Evolutionary conservation across 2,797 vertebrate species (phyloP).

Genomic region (Gallirallus australis): DNA sequence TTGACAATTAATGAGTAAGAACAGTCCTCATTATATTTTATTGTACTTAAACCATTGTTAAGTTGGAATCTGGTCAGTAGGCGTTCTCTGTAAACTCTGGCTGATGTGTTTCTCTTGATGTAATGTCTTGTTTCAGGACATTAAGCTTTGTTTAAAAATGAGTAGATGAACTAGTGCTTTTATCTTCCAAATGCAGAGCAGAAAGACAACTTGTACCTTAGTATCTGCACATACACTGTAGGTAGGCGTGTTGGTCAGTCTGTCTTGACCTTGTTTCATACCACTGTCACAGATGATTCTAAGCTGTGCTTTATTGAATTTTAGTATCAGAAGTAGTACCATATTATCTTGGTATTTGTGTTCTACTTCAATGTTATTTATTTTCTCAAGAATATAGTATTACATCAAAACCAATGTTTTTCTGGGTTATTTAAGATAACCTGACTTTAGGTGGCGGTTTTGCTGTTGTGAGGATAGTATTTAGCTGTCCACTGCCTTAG

Average conservation of each 20-base stretch:
- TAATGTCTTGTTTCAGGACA: not conserved
- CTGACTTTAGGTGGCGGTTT: not conserved
- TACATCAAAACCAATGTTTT: not conserved
- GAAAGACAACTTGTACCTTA: not conserved
- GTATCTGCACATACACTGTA: not conserved
- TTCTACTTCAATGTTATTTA: not conserved
- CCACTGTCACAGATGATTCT: not conserved
- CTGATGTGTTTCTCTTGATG: slow-evolving; percentile 26
- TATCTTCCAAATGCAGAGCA: not conserved
- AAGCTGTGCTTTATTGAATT: not conserved
- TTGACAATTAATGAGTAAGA: slow-evolving; percentile 76
- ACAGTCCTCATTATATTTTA: slow-evolving; percentile 77
- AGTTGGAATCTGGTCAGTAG: slow-evolving; percentile 63
- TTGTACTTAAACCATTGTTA: slow-evolving; percentile 67
- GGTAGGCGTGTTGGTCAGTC: not conserved
- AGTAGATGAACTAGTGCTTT: slow-evolving; percentile 6
- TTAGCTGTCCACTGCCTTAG: not conserved
- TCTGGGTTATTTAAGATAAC: not conserved
- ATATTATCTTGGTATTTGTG: not conserved
- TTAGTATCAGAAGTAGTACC: not conserved
- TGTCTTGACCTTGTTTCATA: slow-evolving; percentile 33
- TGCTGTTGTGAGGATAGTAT: not conserved
- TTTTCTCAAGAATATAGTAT: not conserved
- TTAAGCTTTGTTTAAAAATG: slow-evolving; percentile 44
- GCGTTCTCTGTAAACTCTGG: slow-evolving; percentile 25